Base-by-base conservation (phyloP, 2,797 vertebrate species). In the Alca torda region DNA sequence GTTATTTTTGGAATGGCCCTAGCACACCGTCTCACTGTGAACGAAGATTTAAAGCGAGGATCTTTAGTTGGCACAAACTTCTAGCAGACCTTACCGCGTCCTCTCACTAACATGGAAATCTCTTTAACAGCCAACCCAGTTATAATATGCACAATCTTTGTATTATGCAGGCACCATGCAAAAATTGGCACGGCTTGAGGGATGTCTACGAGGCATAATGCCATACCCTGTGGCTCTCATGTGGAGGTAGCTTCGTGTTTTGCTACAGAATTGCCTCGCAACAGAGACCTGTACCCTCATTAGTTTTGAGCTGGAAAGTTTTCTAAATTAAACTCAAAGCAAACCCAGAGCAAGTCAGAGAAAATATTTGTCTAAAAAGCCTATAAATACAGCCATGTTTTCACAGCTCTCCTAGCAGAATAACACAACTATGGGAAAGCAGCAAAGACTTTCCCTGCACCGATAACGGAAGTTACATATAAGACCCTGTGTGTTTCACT, bases 401-500 rank as follows among this genome's bases (percentile, higher is more conserved):
- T 77, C 24, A 57, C 37, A 83, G 48, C 23, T 86, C 3, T 85
- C 37, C 35, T 33, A 48, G 61, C 16, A 90, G 70, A 78, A 80
- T 12, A 53, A 18, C 30, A 45, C 37, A 67, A 23, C 61, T 81
- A 54, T 12, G 61, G 51, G 53, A 76, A 89, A 93, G 80, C 20
- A 85, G 65, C 18, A 28, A 81, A 43, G 69, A 17, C 43, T 74
- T 78, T 45, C 26, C 51, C 70, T 68, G 51, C 57, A 51, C 68
- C 51, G 41, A 37, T 53, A 74, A 59, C 41, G 65, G 31, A 65
- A 87, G 23, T n/a, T 81, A 59, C n/a, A 35, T 14, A 6, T 23
- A 45, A 79, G 31, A 54, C 18, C 16, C 11, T 0, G 0, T 39
- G 25, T 0, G 0, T 74, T 91, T 87, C 54, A 54, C 19, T 5